phyloP scores from a whole-genome alignment of 2,888 invertebrate genomes.

The Belgica antarctica region DNA sequence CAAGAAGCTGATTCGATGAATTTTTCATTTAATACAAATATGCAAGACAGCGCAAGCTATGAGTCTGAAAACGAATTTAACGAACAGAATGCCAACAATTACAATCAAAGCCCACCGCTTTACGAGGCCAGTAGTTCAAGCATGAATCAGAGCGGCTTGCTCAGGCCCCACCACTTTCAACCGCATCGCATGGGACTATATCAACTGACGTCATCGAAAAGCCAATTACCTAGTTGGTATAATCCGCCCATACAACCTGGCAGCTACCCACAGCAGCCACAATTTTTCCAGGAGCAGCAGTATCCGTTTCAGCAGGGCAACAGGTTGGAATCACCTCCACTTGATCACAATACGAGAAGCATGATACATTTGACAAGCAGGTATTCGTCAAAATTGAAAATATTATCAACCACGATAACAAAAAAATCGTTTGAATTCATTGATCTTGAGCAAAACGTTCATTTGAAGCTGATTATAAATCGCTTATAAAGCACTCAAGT shows the following conservation, averaged over 20 bases:
- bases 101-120: neutral
- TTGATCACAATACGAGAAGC: conserved; percentile 34
- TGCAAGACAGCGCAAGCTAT: conserved; percentile 9
- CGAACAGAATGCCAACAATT: neutral
- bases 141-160: too few relatives aligned
- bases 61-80: conserved; percentile 1
- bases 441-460: too few relatives aligned
- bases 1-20: neutral
- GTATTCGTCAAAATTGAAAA: too few relatives aligned
- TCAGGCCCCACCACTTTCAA: too few relatives aligned
- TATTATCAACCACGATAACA: too few relatives aligned
- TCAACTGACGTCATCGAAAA: conserved; percentile 35
- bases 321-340: neutral
- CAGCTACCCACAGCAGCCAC: neutral
- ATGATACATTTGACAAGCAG: conserved; percentile 41
- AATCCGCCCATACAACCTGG: conserved; percentile 19
- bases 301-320: neutral
- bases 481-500: too few relatives aligned
- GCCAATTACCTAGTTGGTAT: conserved; percentile 37
- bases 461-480: too few relatives aligned
- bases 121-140: neutral
- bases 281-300: neutral
- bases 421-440: too few relatives aligned
- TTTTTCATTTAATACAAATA: neutral
- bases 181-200: conserved; percentile 21